Evolutionary conservation across 2,113 vertebrate species (phyloP).

Genomic region (Haemorhous mexicanus): DNA sequence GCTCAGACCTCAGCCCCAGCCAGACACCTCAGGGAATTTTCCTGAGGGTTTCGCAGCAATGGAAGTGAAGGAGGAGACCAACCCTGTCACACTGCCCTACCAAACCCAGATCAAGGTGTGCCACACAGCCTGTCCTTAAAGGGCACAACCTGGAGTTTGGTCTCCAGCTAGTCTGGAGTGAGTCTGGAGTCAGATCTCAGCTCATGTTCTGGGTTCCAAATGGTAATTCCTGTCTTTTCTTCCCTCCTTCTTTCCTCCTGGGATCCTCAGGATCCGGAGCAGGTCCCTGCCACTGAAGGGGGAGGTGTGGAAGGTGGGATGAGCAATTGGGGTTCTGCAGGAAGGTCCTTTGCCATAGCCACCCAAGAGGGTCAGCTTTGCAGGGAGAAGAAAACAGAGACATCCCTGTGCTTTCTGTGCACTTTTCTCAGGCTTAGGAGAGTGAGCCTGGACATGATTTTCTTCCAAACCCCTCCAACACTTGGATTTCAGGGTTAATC

Average conservation of each 20-base stretch:
- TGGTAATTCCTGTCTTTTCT: not conserved
- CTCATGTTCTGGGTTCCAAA: not conserved
- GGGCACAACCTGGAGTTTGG: too few relatives aligned
- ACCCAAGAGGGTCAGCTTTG: not conserved
- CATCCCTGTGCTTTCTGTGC: not conserved
- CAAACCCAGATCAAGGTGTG: not conserved
- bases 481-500: slow-evolving; percentile 2
- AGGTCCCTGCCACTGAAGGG: not conserved
- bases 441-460: not conserved
- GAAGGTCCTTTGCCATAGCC: not conserved
- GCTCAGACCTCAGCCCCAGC: not conserved
- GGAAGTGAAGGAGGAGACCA: not conserved
- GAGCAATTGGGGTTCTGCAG: not conserved
- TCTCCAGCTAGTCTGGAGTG: not conserved
- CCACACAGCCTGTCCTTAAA: not conserved
- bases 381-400: not conserved
- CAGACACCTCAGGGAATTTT: not conserved
- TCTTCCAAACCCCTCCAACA: not conserved
- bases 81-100: too few relatives aligned
- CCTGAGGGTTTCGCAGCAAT: not conserved
- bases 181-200: not conserved
- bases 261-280: not conserved
- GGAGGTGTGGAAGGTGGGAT: not conserved
- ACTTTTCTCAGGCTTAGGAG: not conserved
- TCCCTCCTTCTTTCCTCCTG: not conserved